Evolutionary conservation across 2,797 vertebrate genomes (phyloP), one percentile per base, ranked within the genome.

Genomic region (Karalla daura): DNA sequence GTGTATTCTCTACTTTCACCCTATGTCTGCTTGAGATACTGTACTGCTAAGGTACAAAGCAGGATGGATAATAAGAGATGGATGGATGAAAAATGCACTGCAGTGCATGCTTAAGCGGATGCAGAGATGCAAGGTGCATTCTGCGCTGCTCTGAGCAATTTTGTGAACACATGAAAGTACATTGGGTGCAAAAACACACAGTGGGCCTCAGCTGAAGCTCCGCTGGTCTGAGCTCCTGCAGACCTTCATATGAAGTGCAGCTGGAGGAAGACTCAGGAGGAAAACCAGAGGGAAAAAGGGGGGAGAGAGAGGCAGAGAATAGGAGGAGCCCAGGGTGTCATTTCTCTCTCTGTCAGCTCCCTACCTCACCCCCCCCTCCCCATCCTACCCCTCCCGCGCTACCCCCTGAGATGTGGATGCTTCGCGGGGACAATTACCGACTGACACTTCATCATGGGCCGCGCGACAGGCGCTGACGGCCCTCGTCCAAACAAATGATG

Each of bases 401-500:
- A 65, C 78, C 84, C 82, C 74, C 63, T 69, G 86, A 89, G 92
- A 91, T 88, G 88, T 86, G 92, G 92, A 92, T 90, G 91, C 91
- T 91, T 91, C 83, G 85, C 82, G 43, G 88, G 90, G 90, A 93
- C 92, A 93, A 93, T 93, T 92, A 93, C 86, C 83, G 69, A 81
- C 88, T 88, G 85, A 90, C 92, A 91, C 91, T 93, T 92, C 88
- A 94, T 94, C 92, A 93, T 90, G 88, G 78, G 86, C 74, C 53
- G 84, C 18, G 77, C 84, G 91, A 91, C 92, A 93, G 90, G 80
- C 82, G 79, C 89, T 91, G 92, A 94, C 91, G 91, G 91, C 84
- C 87, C 91, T 91, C 89, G 81, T 90, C 91, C 92, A 94, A 93
- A 93, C 91, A 91, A 93, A 93, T 93, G 92, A 91, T 91, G 86